Evolutionary conservation across 2,797 vertebrate species (phyloP).

Genomic region (Aldrovandia affinis): DNA sequence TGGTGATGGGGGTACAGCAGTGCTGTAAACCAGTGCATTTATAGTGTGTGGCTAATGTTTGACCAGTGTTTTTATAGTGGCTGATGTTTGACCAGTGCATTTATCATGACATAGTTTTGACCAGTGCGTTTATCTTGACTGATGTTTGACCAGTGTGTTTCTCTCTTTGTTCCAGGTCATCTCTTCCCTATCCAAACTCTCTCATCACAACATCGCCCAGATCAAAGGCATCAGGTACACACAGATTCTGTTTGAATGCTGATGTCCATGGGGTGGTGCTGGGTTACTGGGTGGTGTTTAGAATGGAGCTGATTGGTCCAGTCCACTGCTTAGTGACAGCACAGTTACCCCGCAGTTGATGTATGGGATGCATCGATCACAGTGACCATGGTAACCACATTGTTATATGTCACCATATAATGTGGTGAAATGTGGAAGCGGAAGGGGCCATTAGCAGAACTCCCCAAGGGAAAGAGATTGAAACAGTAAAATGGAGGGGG

Average conservation of each 20-base stretch:
- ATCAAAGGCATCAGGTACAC: slow-evolving; percentile 95
- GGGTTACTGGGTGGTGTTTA: not conserved
- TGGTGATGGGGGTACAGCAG: too few relatives aligned
- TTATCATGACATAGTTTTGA: not conserved
- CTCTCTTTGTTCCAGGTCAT: slow-evolving; percentile 82
- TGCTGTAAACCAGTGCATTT: too few relatives aligned
- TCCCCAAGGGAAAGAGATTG: too few relatives aligned
- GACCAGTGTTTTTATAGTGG: not conserved
- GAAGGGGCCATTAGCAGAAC: too few relatives aligned
- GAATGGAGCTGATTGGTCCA: not conserved
- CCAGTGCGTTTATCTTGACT: not conserved
- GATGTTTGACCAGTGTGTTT: slow-evolving; percentile 5
- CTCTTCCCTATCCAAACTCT: slow-evolving; percentile 90
- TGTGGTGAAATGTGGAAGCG: too few relatives aligned
- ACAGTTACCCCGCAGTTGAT: not conserved
- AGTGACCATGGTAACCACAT: too few relatives aligned
- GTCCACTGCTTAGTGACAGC: not conserved
- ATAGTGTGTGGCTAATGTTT: not conserved
- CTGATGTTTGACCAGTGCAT: not conserved
- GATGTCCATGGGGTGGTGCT: not conserved
- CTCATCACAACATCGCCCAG: slow-evolving; percentile 91
- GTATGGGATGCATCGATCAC: not conserved
- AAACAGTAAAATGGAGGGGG: too few relatives aligned
- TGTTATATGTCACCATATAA: too few relatives aligned
- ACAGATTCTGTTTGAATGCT: not conserved